Base-by-base conservation (phyloP, 1,140 invertebrate species). In the Penaeus vannamei region DNA sequence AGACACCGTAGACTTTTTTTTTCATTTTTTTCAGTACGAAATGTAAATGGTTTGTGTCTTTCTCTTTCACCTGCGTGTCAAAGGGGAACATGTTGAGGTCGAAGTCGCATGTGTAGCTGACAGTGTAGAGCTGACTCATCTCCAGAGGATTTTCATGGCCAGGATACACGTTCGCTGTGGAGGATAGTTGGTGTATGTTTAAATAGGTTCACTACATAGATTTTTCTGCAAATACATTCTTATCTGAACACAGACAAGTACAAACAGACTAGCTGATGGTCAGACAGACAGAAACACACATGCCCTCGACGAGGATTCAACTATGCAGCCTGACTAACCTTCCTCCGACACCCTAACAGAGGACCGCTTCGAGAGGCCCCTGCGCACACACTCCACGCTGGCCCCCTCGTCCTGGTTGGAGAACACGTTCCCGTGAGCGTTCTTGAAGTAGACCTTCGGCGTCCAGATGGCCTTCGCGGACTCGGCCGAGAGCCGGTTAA, bases 361-460 rank as follows among this genome's bases (percentile, higher is more conserved):
- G 14, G 86, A 83, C 2, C 32, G 26, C 22, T 14, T 62, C 29
- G 90, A 66, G 1, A 42, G 23, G 23, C 90, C 90, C 17, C 79
- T 32, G 1, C 81, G 42, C 3, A 89, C 59, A n/a, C 87, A 86
- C 72, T 89, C 90, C 8, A 91, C 66, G n/a, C 83, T 79, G 0
- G 90, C 36, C 0, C 87, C 90, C 69, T 89, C 79, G 17, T 81
- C 62, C 22, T 83, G 61, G 69, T 86, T 89, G n/a, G 86, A 76
- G 36, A 89, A 86, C 7, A 91, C 23, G 22, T 91, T 89, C 26
- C 79, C 84, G 22, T 82, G 85, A 60, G 90, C 90, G 26, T 91
- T 91, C 29, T 60, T 85, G 64, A 91, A 91, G 62, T 86, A 91
- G 23, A 91, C 77, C 26, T 69, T 60, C 0, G 90, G 90, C 17